Base-by-base conservation (phyloP, 2,797 vertebrate genomes). In the Steatocranus sp. region DNA sequence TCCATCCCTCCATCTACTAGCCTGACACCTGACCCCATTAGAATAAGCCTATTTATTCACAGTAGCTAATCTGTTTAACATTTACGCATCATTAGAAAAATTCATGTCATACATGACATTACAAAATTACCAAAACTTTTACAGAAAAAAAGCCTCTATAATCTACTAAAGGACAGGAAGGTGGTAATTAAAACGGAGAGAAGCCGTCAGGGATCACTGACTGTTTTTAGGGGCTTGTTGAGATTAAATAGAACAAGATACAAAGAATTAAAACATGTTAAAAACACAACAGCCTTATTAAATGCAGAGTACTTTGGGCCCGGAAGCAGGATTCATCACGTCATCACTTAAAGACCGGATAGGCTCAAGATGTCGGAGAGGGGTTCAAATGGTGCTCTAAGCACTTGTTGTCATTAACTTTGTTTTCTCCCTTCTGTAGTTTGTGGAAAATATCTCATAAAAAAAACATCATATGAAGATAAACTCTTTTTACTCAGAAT, bases 281-380 rank as follows among this genome's bases (percentile, higher is more conserved):
- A 56, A 56, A 17, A 56, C 53, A 30, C 5, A 56, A 56, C 3
- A 56, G 25, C 25, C 53, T 30, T 17, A 30, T 30, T 54, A 54
- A 54, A 54, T 2, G 14, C 53, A 54, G 25, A 54, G 8, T 54
- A 54, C 53, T 54, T 2, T 30, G 25, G 25, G 14, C 25, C 53
- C 5, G 0, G 53, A 54, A 54, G 53, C 14, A 54, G 53, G 53
- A 54, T 54, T 30, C 53, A 54, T 54, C 3, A 9, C 3, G 0
- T 17, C 53, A 54, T 54, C 25, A 9, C 25, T 54, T 30, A 30
- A 54, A 30, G 5, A 30, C 14, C 8, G 0, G 8, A 66, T 9
- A 38, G n/a, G n/a, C n/a, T 23, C n/a, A 66, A 34, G 61, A 14
- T 38, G 34, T 38, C 5, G 5, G 2, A 61, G 56, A 61, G 11